Evolutionary conservation across 2,888 invertebrate genomes (phyloP), one percentile per base, ranked within the genome.

Genomic region (Cepaea hortensis): DNA sequence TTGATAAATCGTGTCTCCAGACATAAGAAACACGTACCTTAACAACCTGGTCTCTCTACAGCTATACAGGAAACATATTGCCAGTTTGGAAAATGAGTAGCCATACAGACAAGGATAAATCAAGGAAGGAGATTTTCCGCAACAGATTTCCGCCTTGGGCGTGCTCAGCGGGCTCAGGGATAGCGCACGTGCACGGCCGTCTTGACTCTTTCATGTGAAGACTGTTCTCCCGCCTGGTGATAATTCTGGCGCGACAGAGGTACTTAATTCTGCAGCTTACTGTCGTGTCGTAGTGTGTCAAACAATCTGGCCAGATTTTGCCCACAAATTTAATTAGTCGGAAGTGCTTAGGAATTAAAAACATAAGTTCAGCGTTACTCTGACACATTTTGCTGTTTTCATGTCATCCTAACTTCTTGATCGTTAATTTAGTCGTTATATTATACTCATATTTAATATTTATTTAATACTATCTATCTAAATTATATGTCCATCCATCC

Each of bases 111-210:
- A 46, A n/a, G 48, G 65, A 11, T 68, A 70, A 62, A 35, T 18
- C 18, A 46, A 76, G 48, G 46, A 48, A 76, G 84, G 3, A 13
- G 13, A 5, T 15, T 61, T 46, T 46, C 79, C 62, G 65, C 61
- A 85, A 81, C 85, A 85, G 81, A 85, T 85, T 85, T 85, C 75
- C 48, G 81, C 85, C 81, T 11, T 20, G 20, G 85, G 85, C 81
- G 35, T 50, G 23, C 85, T 20, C 85, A 75, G 81, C 73, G 65
- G 85, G 76, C 9, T 48, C 75, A 35, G 65, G 68, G 70, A 68
- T 35, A 65, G 35, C 11, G 85, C 85, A 85, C 85, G 85, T 85
- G 85, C 80, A 35, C 20, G 72, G 0, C n/a, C 75, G 73, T 85
- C 85, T 85, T 65, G 75, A 48, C 18, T 46, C 81, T 77, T 76